Base-by-base conservation (phyloP, 64 coral and sea anemone genomes). In the Dendrophyllia cribrosa region DNA sequence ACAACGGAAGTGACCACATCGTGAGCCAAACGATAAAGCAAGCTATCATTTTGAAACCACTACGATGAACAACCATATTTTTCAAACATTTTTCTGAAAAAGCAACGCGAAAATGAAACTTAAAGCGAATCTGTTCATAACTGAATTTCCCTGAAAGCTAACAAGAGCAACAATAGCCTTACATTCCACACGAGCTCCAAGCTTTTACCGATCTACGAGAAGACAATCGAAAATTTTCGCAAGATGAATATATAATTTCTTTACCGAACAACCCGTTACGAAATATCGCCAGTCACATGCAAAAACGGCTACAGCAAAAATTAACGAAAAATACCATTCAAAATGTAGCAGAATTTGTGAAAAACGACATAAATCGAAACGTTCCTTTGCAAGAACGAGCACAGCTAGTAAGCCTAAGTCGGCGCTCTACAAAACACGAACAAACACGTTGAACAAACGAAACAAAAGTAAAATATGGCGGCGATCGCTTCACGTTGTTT, bases 401-500 rank as follows among this genome's bases (percentile, higher is more conserved):
- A 34, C 2, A 34, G 34, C 34, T 2, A 34, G 34, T 34, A 34
- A 34, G 34, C 34, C 34, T 15, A 44, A 62, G 56, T 43, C 22
- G 17, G 13, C 25, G 23, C 17, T 65, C 43, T 49, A 12, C 43
- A 22, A 83, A 83, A 66, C 59, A 17, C 79, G 43, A 65, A 83
- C 9, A 65, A 83, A 65, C 72, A n/a, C n/a, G 51, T 10, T 12
- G 12, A n/a, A 17, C 20, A 59, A 64, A 59, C 4, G 79, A 83
- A 83, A 83, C 79, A 83, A 83, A 83, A 7, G 43, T 45, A 83
- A 64, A 83, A 83, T 66, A 83, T 83, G 79, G 79, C 79, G 79
- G 43, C 60, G 79, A 66, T 13, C 34, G 26, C 17, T 83, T 66
- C 58, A 26, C 34, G 79, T 83, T 83, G 43, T 83, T 81, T 17